Base-by-base conservation (phyloP, 2,888 invertebrate genomes). In the Cyclophora albipunctata region DNA sequence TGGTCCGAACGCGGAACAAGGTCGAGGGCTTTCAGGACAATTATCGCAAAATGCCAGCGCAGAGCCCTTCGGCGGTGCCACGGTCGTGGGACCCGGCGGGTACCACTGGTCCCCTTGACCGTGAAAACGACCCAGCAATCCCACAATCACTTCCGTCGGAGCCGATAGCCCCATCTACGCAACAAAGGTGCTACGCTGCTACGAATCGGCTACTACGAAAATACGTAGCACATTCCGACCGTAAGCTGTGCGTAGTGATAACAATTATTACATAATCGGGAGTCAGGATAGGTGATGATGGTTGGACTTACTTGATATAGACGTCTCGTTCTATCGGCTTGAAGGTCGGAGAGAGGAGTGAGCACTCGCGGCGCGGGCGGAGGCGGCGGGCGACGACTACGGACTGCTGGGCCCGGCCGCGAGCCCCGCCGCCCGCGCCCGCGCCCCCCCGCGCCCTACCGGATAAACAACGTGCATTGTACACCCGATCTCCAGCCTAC, bases 391-490 rank as follows among this genome's bases (percentile, higher is more conserved):
- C 76, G 78, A 73, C 78, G 80, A 78, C 76, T 70, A 74, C 76
- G 73, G 79, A 80, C 75, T 74, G 77, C 79, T 78, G 81, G 75
- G 83, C 87, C 87, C 82, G 84, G 84, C 82, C 81, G 73, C 74
- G 80, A 81, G 83, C 84, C 69, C 66, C 71, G 56, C 72, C 73
- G 62, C 79, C 69, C 75, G 64, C 71, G 49, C 61, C 52, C 65
- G 67, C 57, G 44, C 60, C 59, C 49, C 71, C 75, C 79, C 81
- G 71, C 78, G 69, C 81, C 79, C 81, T 71, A 70, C 73, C 83
- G 86, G 85, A 86, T 86, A 87, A 87, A 86, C 87, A 86, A 86
- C 86, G 75, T 87, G 87, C 87, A 87, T 83, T 84, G 86, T 86
- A 81, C 84, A 77, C 82, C 80, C 80, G 82, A 81, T 82, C 85